phyloP scores from a whole-genome alignment of 2,113 vertebrate genomes.

The Tympanuchus pallidicinctus region DNA sequence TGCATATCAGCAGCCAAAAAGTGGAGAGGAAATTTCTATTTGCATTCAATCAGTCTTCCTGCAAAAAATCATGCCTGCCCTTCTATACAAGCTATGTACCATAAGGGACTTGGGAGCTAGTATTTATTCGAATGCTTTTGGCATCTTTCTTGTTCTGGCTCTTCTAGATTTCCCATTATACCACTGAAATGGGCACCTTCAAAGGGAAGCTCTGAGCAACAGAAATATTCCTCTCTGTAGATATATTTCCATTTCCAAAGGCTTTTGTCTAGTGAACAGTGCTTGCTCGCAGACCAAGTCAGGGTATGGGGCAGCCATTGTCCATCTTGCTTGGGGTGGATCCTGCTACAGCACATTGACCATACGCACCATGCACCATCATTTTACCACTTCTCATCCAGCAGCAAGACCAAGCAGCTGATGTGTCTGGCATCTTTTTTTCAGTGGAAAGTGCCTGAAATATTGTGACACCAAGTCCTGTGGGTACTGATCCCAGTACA shows the following conservation, averaged over 20 bases:
- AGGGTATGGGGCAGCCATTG: fast-evolving
- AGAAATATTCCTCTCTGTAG: background rate
- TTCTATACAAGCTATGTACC: background rate
- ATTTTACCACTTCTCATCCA: background rate
- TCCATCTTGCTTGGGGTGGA: background rate
- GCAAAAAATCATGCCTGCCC: background rate
- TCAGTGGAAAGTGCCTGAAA: background rate
- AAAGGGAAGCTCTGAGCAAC: background rate
- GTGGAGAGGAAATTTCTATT: background rate
- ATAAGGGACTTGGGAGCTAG: background rate
- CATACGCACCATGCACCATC: fast-evolving
- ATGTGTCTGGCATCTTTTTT: background rate
- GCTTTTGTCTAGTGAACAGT: background rate
- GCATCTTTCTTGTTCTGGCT: background rate
- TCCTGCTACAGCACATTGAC: background rate
- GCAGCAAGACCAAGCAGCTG: background rate
- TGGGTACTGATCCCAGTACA: background rate
- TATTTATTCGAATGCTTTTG: background rate
- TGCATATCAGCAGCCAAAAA: background rate
- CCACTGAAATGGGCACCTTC: background rate
- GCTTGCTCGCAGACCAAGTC: background rate
- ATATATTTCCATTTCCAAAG: background rate
- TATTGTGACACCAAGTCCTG: background rate
- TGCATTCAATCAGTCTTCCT: background rate
- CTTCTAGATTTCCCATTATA: background rate